A percentile compares a stretch with the other conserved stretches of the same genome.
Evolutionary conservation across 1,140 invertebrate genomes (phyloP).

Genomic region (Dolichoris vasculosae): DNA sequence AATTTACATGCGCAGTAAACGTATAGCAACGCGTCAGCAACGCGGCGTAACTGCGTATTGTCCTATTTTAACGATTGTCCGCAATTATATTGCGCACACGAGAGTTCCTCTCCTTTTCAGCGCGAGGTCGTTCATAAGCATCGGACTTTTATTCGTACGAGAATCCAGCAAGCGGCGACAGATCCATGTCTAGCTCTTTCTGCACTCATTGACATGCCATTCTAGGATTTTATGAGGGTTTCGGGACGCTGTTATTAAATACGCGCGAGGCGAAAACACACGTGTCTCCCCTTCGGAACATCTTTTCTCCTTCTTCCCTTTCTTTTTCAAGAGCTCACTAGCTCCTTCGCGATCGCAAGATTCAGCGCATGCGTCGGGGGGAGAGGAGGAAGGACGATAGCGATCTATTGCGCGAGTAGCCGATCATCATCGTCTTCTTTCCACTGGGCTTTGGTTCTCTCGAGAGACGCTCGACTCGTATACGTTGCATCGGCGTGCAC

Average conservation of each 20-base stretch:
- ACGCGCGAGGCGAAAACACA: constrained; percentile 43
- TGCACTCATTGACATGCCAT: constrained; percentile 55
- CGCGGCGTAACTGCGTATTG: constrained; percentile 39
- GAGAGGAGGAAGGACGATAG: not conserved
- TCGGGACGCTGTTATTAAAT: constrained; percentile 50
- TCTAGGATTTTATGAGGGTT: constrained; percentile 54
- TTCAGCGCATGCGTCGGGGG: not conserved
- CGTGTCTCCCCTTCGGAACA: not conserved
- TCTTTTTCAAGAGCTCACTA: constrained; percentile 13
- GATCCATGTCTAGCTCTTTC: constrained; percentile 4
- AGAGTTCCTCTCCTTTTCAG: constrained; percentile 37
- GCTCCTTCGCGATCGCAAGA: not conserved
- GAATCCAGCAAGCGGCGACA: constrained; percentile 33
- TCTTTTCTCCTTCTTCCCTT: not conserved
- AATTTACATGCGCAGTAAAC: constrained; percentile 47
- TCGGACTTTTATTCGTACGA: constrained; percentile 48
- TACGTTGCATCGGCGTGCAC: constrained; percentile 7
- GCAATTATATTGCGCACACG: constrained; percentile 42
- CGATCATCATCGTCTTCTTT: not conserved
- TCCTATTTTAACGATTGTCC: constrained; percentile 50
- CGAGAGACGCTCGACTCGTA: not conserved
- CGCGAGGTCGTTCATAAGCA: constrained; percentile 50
- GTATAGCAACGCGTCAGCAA: not conserved
- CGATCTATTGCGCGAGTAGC: constrained; percentile 23
- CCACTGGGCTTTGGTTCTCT: not conserved